Base-by-base conservation (phyloP, 1,140 invertebrate species). In the Nymphalis io region DNA sequence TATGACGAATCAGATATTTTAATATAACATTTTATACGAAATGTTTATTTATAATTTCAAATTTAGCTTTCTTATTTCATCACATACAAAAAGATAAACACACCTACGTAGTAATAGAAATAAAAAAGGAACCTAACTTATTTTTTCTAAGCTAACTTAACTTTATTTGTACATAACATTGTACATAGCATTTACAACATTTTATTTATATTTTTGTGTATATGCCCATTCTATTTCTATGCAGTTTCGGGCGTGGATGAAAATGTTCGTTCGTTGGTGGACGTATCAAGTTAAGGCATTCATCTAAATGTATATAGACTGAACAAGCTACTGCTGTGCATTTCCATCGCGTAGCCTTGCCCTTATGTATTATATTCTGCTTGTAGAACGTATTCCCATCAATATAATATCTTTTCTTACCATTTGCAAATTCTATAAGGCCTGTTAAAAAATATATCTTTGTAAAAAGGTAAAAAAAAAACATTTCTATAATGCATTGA, bases 301-400 rank as follows among this genome's bases (percentile, higher is more conserved):
- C 40, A 58, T 72, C 64, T 48, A 72, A 48, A 27, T 72, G 70
- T 59, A 72, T 23, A 15, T 67, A 72, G 2, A 44, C 64, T 12
- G 60, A 23, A 27, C 64, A 72, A 11, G 40, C 18, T 20, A 51
- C 59, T 44, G 15, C 57, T 11, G 70, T 72, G 27, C 64, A 72
- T 40, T n/a, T 18, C 64, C 70, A 72, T 23, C 70, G 55, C 8
- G 53, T 11, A 18, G 44, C 64, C 15, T 39, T 16, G n/a, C 55
- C 46, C 27, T 20, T 53, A 4, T 53, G 61, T 12, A 64, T 61
- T 18, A 33, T 5, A 18, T 18, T 21, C n/a, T 66, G 57, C 55
- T 62, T 69, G 46, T 73, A 73, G 46, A 69, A 73, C 13, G 62
- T 73, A 27, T 73, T 57, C n/a, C 67, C 67, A 38, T 62, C n/a